phyloP scores from a whole-genome alignment of 1,140 invertebrate genomes.

The Delia radicum region DNA sequence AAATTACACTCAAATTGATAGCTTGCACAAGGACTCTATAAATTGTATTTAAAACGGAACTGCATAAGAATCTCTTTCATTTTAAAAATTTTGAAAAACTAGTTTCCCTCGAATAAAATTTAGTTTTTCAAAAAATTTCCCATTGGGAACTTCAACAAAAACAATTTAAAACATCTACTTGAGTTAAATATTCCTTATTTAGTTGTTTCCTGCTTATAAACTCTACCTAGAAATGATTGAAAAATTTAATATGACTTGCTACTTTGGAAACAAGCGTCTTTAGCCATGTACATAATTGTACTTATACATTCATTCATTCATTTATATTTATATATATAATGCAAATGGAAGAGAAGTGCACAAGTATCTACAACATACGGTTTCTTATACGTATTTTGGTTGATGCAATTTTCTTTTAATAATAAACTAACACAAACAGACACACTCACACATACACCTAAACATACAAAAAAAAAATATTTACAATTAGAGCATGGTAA shows the following conservation, averaged over 20 bases:
- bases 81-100: no score
- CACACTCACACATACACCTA: no score
- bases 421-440: neutral
- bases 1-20: no score
- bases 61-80: no score
- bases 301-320: constrained; percentile 1
- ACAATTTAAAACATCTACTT: neutral
- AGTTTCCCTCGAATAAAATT: no score
- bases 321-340: neutral
- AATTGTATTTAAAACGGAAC: no score
- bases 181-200: neutral
- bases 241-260: neutral
- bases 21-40: no score
- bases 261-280: no score
- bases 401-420: neutral
- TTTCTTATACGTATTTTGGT: neutral
- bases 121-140: neutral
- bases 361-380: neutral
- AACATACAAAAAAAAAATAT: neutral
- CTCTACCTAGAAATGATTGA: neutral
- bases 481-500: neutral
- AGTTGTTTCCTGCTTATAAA: neutral
- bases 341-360: neutral
- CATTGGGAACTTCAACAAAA: neutral
- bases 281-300: neutral